Base-by-base conservation (phyloP, 1,140 invertebrate species). In the Drosophila nasuta region DNA sequence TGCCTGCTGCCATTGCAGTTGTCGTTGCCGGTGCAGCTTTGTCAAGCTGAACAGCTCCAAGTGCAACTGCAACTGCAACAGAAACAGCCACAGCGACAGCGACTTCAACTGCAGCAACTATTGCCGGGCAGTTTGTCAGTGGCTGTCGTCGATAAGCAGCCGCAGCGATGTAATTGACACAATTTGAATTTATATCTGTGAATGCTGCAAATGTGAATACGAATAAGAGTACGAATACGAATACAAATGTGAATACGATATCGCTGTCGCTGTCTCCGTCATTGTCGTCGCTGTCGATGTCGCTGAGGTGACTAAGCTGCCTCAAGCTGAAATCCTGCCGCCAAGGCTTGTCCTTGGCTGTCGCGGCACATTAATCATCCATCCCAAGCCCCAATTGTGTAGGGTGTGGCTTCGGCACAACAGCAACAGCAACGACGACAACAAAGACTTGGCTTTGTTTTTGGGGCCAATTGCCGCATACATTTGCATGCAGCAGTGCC, bases 121-220 rank as follows among this genome's bases (percentile, higher is more conserved):
- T 63, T 68, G 63, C 41, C 49, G 46, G 70, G 70, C 75, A 73
- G 75, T 77, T 77, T 77, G 75, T 77, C 75, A 77, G 75, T 7
- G 59, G 54, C 68, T 72, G 79, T 71, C 73, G 70, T 69, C 79
- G 79, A 82, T 82, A 85, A 85, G 82, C 82, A 77, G 77, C 80
- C 62, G 81, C 85, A 58, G 83, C 70, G 66, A 88, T 77, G 82
- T 88, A 88, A 88, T 89, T 89, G 85, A 88, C 85, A 88, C 85
- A 88, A 88, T 88, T 88, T 88, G 81, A 88, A 88, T 88, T 88
- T 89, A 88, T 88, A 86, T 81, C 70, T 71, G 65, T 41, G 48
- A 49, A 25, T 48, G 46, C 46, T 20, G 25, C 28, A 13, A 54
- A 70, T 62, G 51, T 71, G 60, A 28, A 57, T 64, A 63, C 45